These are phyloP conservation scores for Chaetura pelagica DNA, from an alignment of 2,113 vertebrate species.

Conservation along the genomic window DNA sequence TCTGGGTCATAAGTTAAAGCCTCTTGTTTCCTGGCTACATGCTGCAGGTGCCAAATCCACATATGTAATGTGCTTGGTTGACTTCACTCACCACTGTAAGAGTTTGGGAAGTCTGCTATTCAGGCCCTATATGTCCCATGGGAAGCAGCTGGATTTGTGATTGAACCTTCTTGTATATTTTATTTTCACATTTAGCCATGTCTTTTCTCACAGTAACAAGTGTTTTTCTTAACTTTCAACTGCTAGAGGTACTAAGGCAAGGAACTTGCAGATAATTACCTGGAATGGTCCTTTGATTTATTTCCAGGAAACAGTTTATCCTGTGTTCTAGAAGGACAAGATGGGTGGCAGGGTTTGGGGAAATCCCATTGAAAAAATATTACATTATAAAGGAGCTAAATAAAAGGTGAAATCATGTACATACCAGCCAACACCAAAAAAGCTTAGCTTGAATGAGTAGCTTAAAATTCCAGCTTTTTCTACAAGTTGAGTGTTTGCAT, in stretches of 20 bases:
- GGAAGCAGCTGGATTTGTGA: not conserved
- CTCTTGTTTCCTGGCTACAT: not conserved
- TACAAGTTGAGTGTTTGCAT: fast-evolving
- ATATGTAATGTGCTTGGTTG: not conserved
- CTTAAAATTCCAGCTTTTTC: not conserved
- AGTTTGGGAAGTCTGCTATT: not conserved
- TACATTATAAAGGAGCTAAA: not conserved
- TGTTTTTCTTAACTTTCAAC: not conserved
- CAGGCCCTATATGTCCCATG: fast-evolving
- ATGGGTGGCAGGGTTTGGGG: fast-evolving
- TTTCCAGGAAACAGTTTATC: not conserved
- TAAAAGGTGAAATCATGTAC: not conserved
- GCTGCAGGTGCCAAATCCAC: not conserved
- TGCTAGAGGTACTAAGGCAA: not conserved
- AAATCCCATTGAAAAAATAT: not conserved
- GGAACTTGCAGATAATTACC: not conserved
- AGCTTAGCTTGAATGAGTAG: not conserved
- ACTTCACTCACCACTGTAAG: not conserved
- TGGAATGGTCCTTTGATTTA: not conserved
- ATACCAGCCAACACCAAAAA: not conserved
- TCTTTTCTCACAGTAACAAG: not conserved
- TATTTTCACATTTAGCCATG: not conserved
- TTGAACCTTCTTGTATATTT: not conserved
- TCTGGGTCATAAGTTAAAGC: not conserved
- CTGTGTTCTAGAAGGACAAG: not conserved